These are phyloP conservation scores for Drosophila bocki DNA, from an alignment of 1,140 invertebrate genomes.

Conservation along the genomic window DNA sequence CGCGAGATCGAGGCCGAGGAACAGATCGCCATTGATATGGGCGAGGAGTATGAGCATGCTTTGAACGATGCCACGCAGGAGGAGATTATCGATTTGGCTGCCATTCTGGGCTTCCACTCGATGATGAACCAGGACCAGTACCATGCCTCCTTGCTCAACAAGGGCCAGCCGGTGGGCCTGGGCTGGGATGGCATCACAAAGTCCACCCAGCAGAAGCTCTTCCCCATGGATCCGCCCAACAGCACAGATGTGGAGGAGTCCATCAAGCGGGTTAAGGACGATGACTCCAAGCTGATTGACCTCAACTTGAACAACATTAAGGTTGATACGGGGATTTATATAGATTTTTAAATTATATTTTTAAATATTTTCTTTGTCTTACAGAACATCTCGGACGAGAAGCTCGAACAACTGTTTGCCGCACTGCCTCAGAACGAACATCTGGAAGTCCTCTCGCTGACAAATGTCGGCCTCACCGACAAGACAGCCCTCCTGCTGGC, in stretches of 20 bases:
- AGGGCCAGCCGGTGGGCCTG: constrained; percentile 93
- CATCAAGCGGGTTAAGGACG: constrained; percentile 94
- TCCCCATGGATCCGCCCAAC: constrained; percentile 97
- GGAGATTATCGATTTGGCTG: constrained; percentile 99
- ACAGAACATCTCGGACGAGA: constrained; percentile 98
- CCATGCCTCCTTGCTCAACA: constrained; percentile 97
- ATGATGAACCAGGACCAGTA: constrained; percentile 99
- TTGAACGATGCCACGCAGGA: constrained; percentile 96
- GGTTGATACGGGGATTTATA: constrained; percentile 85
- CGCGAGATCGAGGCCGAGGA: constrained; percentile 94
- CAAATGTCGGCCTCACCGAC: constrained; percentile 97
- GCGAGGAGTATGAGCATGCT: constrained; percentile 98
- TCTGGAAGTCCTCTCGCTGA: constrained; percentile 95
- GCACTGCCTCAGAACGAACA: constrained; percentile 95
- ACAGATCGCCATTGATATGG: constrained; percentile 96
- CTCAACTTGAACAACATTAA: constrained; percentile 99
- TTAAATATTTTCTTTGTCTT: neutral
- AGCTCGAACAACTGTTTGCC: constrained; percentile 95
- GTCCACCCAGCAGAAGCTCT: constrained; percentile 95
- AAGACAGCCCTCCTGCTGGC: constrained; percentile 93
- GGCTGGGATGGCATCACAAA: constrained; percentile 98
- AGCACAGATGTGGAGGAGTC: constrained; percentile 96
- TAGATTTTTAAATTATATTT: neutral
- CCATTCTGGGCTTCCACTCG: constrained; percentile 99
- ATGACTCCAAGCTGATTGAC: constrained; percentile 94